Percentiles rank a stretch among this genome's conserved stretches.
Evolutionary conservation across 2,113 vertebrate genomes (phyloP).

Genomic region (Cyanistes caeruleus): DNA sequence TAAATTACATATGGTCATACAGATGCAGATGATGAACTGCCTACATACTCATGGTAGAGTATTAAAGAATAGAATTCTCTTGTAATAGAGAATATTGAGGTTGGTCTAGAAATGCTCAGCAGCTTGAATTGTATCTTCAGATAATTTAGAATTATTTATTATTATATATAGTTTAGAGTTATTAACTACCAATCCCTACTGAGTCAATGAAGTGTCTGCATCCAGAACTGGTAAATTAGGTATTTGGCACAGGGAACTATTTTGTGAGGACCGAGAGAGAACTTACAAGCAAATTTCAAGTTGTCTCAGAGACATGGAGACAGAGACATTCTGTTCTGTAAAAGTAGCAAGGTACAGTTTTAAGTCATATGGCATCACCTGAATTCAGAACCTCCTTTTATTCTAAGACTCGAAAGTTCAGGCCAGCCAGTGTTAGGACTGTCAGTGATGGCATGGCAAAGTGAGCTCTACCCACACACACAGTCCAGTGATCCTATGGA

Average conservation of each 20-base stretch:
- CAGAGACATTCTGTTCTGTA: neutral
- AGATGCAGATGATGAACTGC: neutral
- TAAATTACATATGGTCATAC: neutral
- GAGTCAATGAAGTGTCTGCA: neutral
- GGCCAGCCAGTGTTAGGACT: neutral
- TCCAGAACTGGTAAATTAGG: neutral
- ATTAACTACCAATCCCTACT: neutral
- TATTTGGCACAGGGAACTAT: neutral
- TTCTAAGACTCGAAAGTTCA: neutral
- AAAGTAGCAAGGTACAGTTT: neutral
- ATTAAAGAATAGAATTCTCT: too few relatives aligned
- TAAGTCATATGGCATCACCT: neutral
- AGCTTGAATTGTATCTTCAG: neutral
- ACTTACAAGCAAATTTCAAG: neutral
- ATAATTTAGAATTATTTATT: neutral
- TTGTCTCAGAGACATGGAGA: neutral
- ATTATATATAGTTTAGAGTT: too few relatives aligned
- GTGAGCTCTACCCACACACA: neutral
- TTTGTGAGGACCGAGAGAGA: neutral
- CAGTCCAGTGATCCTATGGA: neutral
- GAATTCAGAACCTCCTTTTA: neutral
- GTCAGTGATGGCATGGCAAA: neutral
- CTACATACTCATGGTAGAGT: neutral
- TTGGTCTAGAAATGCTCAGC: constrained; percentile 1
- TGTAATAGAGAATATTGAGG: neutral